phyloP scores from a whole-genome alignment of 1,140 invertebrate species.

The Heliconius melpomene region DNA sequence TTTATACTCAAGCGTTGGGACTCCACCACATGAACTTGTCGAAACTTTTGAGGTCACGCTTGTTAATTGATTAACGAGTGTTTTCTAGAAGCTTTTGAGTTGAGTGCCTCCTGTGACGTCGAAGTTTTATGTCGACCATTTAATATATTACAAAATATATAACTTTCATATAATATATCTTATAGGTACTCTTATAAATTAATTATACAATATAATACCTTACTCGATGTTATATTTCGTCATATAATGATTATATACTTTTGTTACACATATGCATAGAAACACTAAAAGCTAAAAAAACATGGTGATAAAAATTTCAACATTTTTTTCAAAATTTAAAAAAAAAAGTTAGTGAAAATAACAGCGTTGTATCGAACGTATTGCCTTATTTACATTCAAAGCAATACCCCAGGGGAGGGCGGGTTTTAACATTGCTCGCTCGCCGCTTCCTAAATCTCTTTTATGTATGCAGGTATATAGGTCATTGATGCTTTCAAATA shows the following conservation, averaged over 20 bases:
- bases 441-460: background rate
- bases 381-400: conserved; percentile 9
- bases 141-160: no score
- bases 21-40: background rate
- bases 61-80: conserved; percentile 6
- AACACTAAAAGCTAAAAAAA: no score
- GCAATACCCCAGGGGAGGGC: background rate
- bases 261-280: background rate
- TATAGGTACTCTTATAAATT: no score
- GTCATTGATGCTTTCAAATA: background rate
- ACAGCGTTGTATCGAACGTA: background rate
- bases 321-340: background rate
- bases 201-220: no score
- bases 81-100: background rate
- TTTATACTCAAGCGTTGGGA: background rate
- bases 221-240: background rate
- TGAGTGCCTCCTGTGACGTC: background rate
- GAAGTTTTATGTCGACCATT: background rate
- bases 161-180: no score
- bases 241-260: background rate
- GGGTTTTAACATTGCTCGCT: background rate
- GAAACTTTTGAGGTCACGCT: background rate
- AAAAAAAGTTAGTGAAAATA: background rate
- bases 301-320: background rate
- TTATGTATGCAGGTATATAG: conserved; percentile 1